Evolutionary conservation across 2,113 vertebrate genomes (phyloP).

Genomic region (Hippolais icterina): DNA sequence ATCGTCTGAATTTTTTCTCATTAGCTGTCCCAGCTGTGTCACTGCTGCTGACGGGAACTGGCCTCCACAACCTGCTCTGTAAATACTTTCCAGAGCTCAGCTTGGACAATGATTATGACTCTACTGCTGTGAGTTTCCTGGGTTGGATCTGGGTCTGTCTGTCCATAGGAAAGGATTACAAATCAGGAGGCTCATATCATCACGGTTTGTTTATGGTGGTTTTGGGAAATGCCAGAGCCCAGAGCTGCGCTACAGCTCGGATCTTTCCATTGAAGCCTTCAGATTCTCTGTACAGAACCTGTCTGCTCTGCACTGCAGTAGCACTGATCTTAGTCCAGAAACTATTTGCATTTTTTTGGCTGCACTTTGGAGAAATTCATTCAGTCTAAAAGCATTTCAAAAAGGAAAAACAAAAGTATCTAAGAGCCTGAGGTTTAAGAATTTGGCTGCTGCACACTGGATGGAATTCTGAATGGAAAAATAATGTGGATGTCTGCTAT

Average conservation of each 20-base stretch:
- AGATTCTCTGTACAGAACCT: not conserved
- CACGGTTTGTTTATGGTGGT: not conserved
- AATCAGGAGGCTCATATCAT: not conserved
- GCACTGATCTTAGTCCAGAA: slow-evolving; percentile 14
- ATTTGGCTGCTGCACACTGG: not conserved
- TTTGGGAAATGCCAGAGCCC: not conserved
- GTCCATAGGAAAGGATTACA: not conserved
- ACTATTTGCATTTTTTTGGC: not conserved
- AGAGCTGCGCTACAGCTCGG: rapidly evolving
- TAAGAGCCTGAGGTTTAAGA: slow-evolving; percentile 6
- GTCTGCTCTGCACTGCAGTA: not conserved
- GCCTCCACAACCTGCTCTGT: not conserved
- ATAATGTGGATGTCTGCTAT: not conserved
- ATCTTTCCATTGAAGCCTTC: not conserved
- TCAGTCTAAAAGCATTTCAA: slow-evolving; percentile 4
- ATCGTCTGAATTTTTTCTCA: not conserved
- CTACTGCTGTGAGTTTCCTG: not conserved
- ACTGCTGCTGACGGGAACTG: not conserved
- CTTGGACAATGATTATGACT: not conserved
- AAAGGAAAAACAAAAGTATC: slow-evolving; percentile 42
- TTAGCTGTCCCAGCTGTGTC: slow-evolving; percentile 19
- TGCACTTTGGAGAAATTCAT: slow-evolving; percentile 6
- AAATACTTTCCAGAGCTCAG: not conserved
- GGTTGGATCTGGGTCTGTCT: not conserved
- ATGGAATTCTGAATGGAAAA: slow-evolving; percentile 52